Evolutionary conservation across 2,888 invertebrate species (phyloP).

Genomic region (Ferrisia virgata): DNA sequence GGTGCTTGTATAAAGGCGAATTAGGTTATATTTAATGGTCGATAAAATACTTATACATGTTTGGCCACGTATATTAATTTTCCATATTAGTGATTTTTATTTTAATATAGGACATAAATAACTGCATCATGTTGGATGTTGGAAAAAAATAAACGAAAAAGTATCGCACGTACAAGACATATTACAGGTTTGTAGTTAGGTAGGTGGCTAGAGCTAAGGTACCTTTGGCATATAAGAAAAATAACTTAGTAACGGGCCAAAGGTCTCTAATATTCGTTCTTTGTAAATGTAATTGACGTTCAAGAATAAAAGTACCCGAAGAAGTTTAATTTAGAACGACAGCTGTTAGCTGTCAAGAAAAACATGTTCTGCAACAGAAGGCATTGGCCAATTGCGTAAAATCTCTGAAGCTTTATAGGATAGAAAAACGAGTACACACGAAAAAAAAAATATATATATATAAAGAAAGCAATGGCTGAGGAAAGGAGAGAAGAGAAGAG

Average conservation of each 20-base stretch:
- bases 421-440: not conserved
- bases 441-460: not conserved
- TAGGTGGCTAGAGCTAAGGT: not conserved
- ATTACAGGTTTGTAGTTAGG: not conserved
- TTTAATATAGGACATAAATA: no score
- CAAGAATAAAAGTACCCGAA: slow-evolving; percentile 27
- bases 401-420: slow-evolving; percentile 12
- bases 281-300: slow-evolving; percentile 15
- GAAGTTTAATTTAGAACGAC: slow-evolving; percentile 44
- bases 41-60: not conserved
- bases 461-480: no score
- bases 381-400: slow-evolving; percentile 40
- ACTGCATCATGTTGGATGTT: no score
- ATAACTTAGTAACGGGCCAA: not conserved
- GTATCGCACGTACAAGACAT: no score
- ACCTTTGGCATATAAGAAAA: not conserved
- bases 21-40: not conserved
- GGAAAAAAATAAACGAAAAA: no score
- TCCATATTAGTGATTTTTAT: no score
- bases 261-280: not conserved
- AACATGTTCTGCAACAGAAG: slow-evolving; percentile 39
- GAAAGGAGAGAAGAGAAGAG: not conserved
- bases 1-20: not conserved
- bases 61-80: not conserved
- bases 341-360: slow-evolving; percentile 41